phyloP scores from a whole-genome alignment of 2,888 invertebrate species.

The Elmis aenea region DNA sequence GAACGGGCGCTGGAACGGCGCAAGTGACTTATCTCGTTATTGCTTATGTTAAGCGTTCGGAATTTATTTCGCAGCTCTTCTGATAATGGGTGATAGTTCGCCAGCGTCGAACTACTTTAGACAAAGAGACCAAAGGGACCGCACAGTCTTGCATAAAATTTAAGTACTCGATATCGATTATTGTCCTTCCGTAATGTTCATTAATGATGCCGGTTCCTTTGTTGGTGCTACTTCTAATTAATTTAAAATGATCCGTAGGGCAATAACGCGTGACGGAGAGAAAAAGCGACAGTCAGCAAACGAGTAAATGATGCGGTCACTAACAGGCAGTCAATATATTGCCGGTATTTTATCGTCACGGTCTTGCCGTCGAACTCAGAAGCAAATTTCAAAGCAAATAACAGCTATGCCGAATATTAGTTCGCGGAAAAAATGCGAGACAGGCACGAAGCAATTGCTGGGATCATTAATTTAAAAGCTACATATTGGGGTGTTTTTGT shows the following conservation, averaged over 20 bases:
- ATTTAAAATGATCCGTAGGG: constrained; percentile 23
- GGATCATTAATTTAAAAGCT: constrained; percentile 49
- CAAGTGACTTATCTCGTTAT: constrained; percentile 1
- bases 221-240: constrained; percentile 22
- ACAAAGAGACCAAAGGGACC: constrained; percentile 12
- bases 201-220: constrained; percentile 19
- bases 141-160: constrained; percentile 3
- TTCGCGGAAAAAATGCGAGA: constrained; percentile 37
- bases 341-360: constrained; percentile 40
- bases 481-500: constrained; percentile 49
- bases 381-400: constrained; percentile 46
- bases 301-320: constrained; percentile 42
- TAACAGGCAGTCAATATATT: constrained; percentile 41
- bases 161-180: constrained; percentile 21
- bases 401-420: constrained; percentile 42
- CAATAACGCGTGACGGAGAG: constrained; percentile 18
- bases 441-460: constrained; percentile 45
- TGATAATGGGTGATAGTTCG: no score
- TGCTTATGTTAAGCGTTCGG: constrained; percentile 5
- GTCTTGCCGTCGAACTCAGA: constrained; percentile 31
- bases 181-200: constrained; percentile 18
- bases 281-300: constrained; percentile 41
- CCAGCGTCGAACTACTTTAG: no score
- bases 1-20: neutral
- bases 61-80: no score